These are phyloP conservation scores for Temnothorax ravouxi DNA, from an alignment of 2,888 invertebrate species.

Conservation along the genomic window DNA sequence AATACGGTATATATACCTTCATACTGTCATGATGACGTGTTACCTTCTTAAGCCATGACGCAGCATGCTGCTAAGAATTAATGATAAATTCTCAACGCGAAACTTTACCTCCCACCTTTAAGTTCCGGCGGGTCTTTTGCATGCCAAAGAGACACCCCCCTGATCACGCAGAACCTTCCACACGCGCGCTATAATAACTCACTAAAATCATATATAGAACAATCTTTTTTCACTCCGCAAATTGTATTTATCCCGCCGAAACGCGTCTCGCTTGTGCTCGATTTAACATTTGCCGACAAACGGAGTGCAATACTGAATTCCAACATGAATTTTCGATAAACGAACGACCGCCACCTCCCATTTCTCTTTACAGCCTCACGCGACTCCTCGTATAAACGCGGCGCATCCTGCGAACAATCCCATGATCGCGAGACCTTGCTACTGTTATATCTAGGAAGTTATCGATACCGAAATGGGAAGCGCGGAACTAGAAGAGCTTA, in stretches of 20 bases:
- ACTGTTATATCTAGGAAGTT: conserved; percentile 32
- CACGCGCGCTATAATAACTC: conserved; percentile 35
- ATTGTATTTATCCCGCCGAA: conserved; percentile 21
- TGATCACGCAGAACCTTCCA: conserved; percentile 36
- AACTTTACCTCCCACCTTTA: conserved; percentile 36
- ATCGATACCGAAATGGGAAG: conserved; percentile 37
- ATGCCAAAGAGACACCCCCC: conserved; percentile 48
- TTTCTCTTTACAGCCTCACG: conserved; percentile 32
- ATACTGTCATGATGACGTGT: conserved; percentile 38
- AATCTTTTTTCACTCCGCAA: neutral
- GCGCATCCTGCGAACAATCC: conserved; percentile 22
- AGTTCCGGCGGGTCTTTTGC: conserved; percentile 50
- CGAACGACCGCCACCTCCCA: conserved; percentile 13
- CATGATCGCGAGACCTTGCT: conserved; percentile 23
- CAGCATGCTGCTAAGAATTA: conserved; percentile 46
- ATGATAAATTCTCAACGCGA: conserved; percentile 41
- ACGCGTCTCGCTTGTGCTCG: neutral
- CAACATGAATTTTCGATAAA: conserved; percentile 32
- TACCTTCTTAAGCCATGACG: conserved; percentile 43
- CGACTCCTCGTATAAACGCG: conserved; percentile 26
- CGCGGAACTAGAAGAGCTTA: conserved; percentile 42
- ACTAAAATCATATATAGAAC: neutral
- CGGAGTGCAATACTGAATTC: neutral
- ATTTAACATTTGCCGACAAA: neutral
- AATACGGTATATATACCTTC: neutral